phyloP scores from a whole-genome alignment of 2,888 invertebrate genomes.

The Hypselothyrea guttata region DNA sequence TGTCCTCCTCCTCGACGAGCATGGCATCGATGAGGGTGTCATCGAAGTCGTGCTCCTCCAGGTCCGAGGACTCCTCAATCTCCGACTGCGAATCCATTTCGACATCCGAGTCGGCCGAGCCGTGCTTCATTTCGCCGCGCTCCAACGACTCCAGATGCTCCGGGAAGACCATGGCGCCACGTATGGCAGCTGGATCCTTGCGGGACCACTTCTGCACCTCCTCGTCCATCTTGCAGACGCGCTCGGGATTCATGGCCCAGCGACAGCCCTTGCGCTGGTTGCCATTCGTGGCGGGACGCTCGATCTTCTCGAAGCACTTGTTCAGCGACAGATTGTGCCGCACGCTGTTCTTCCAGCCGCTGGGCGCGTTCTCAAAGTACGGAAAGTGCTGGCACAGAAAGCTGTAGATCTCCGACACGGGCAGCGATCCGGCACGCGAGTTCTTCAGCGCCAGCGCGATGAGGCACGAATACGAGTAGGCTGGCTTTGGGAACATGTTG shows the following conservation, averaged over 20 bases:
- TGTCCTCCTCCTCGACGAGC: slow-evolving; percentile 82
- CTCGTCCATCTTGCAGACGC: slow-evolving; percentile 98
- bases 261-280: slow-evolving; percentile 93
- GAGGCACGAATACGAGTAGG: slow-evolving; percentile 98
- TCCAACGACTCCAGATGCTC: slow-evolving; percentile 92
- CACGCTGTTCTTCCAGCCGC: slow-evolving; percentile 99
- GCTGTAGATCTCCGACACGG: slow-evolving; percentile 98
- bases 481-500: slow-evolving; percentile 93
- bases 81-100: slow-evolving; percentile 82
- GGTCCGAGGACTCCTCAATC: slow-evolving; percentile 83
- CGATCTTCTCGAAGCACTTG: slow-evolving; percentile 99
- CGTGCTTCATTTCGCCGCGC: slow-evolving; percentile 94
- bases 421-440: slow-evolving; percentile 95
- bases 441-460: slow-evolving; percentile 99
- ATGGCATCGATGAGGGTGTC: slow-evolving; percentile 83
- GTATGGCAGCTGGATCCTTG: slow-evolving; percentile 95
- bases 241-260: slow-evolving; percentile 98
- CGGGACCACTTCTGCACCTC: slow-evolving; percentile 98
- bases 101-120: slow-evolving; percentile 86
- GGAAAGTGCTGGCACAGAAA: slow-evolving; percentile 99
- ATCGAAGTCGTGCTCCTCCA: slow-evolving; percentile 85
- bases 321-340: slow-evolving; percentile 98
- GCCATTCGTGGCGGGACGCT: slow-evolving; percentile 94
- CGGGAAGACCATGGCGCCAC: slow-evolving; percentile 96
- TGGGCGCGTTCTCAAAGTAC: slow-evolving; percentile 98